phyloP scores from a whole-genome alignment of 2,797 vertebrate species.

The Spea hammondii region DNA sequence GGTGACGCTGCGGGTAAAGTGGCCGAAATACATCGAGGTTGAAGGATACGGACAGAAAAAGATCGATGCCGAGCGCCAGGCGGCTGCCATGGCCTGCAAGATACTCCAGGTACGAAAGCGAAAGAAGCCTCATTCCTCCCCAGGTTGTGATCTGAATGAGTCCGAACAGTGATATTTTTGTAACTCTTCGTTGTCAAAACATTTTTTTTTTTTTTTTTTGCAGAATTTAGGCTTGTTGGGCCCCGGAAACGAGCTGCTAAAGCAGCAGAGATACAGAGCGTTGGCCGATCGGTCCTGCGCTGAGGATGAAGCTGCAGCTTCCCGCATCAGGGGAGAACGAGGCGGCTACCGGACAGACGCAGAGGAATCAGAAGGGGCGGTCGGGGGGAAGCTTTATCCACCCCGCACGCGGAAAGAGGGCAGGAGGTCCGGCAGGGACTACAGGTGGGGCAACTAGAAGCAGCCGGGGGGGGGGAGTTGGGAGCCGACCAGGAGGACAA shows the following conservation, averaged over 20 bases:
- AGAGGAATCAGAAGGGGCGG: conserved; percentile 68
- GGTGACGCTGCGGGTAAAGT: conserved; percentile 83
- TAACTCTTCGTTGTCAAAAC: background rate
- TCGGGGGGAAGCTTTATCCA: conserved; percentile 61
- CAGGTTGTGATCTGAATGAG: too few species aligned
- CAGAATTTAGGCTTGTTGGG: conserved; percentile 89
- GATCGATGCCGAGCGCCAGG: conserved; percentile 81
- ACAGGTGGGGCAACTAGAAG: conserved; percentile 60
- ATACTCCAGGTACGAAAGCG: conserved; percentile 78
- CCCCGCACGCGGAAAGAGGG: conserved; percentile 57
- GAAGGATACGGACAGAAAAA: conserved; percentile 85
- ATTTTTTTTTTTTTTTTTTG: background rate
- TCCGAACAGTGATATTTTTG: too few species aligned
- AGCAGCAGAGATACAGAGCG: conserved; percentile 64
- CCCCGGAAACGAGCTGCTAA: conserved; percentile 77
- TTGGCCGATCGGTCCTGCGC: conserved; percentile 65
- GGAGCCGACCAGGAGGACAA: too few species aligned
- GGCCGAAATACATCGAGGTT: conserved; percentile 85
- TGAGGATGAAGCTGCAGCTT: conserved; percentile 58
- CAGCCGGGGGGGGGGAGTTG: too few species aligned
- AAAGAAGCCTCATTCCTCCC: background rate
- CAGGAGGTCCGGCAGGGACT: conserved; percentile 58
- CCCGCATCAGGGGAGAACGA: conserved; percentile 48
- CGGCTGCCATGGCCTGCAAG: conserved; percentile 87
- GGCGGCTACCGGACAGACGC: conserved; percentile 64